phyloP scores from a whole-genome alignment of 2,888 invertebrate species.

The Leptogaster cylindrica region DNA sequence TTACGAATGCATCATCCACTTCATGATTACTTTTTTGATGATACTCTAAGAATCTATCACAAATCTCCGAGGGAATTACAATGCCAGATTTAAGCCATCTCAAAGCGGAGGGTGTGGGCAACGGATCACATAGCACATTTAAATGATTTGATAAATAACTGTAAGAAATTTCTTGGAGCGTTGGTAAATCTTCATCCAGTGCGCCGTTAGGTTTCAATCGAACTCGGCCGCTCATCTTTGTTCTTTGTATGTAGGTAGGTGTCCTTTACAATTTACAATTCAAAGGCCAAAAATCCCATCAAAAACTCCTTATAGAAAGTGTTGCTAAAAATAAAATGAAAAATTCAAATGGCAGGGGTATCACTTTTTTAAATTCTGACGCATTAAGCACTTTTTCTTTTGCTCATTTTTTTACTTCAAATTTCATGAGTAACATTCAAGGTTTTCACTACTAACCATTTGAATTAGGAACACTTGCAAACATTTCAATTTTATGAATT shows the following conservation, averaged over 20 bases:
- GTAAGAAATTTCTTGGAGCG: conserved; percentile 59
- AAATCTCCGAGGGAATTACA: conserved; percentile 73
- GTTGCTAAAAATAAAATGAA: conserved; percentile 29
- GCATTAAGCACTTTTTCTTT: no score
- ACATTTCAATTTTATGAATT: no score
- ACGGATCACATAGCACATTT: conserved; percentile 56
- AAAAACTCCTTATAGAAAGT: conserved; percentile 35
- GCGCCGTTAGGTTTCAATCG: conserved; percentile 61
- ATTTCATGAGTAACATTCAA: no score
- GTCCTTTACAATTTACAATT: conserved; percentile 5
- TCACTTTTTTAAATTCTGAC: not conserved
- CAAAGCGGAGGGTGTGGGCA: conserved; percentile 53
- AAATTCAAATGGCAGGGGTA: conserved; percentile 31
- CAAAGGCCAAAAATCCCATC: conserved; percentile 23
- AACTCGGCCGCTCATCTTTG: conserved; percentile 61
- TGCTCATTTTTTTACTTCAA: no score
- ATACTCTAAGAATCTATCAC: conserved; percentile 65
- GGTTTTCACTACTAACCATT: no score
- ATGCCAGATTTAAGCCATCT: conserved; percentile 65
- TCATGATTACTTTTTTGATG: conserved; percentile 62
- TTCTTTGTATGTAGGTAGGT: not conserved
- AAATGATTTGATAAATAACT: conserved; percentile 60
- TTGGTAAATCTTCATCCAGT: conserved; percentile 60
- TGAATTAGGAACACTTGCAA: no score
- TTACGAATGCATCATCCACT: conserved; percentile 72